A percentile compares a stretch with the other conserved stretches of the same genome.
These are phyloP conservation scores for Pammene aurita DNA, from an alignment of 2,888 invertebrate genomes.

Conservation along the genomic window DNA sequence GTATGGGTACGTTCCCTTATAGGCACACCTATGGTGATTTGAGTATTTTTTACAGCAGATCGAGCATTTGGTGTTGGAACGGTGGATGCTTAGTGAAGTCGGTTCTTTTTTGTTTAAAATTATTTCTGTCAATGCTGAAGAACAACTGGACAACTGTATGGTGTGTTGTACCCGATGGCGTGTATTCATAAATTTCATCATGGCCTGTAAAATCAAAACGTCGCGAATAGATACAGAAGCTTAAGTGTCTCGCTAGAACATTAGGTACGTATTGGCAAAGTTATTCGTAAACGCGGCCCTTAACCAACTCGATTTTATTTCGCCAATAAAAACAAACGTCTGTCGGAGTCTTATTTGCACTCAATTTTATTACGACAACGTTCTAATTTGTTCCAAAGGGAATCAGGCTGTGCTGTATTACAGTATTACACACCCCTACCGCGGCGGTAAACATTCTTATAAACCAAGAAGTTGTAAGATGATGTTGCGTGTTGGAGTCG, in stretches of 20 bases:
- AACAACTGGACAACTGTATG: too few species aligned
- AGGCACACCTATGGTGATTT: too few species aligned
- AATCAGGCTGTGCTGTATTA: constrained; percentile 2
- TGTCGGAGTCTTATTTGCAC: constrained; percentile 15
- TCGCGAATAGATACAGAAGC: too few species aligned
- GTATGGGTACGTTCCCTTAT: too few species aligned
- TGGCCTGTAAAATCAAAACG: background rate
- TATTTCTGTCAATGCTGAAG: too few species aligned
- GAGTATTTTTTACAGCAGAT: too few species aligned
- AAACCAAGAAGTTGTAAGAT: background rate
- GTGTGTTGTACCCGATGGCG: too few species aligned
- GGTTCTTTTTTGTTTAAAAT: too few species aligned
- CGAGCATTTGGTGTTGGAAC: too few species aligned
- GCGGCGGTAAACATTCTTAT: background rate
- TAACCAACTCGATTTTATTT: constrained; percentile 17
- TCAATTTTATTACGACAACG: constrained; percentile 27
- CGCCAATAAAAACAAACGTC: constrained; percentile 32
- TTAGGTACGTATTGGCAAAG: too few species aligned
- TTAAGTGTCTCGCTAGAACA: too few species aligned
- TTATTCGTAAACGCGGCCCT: background rate
- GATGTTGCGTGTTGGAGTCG: background rate
- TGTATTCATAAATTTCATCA: background rate
- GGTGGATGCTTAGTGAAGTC: too few species aligned
- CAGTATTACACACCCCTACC: background rate
- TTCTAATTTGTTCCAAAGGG: constrained; percentile 32